A percentile compares a stretch with the other conserved stretches of the same genome.
These are phyloP conservation scores for Pangasius mekongensis DNA, from an alignment of 2,797 vertebrate genomes.

Conservation along the genomic window DNA sequence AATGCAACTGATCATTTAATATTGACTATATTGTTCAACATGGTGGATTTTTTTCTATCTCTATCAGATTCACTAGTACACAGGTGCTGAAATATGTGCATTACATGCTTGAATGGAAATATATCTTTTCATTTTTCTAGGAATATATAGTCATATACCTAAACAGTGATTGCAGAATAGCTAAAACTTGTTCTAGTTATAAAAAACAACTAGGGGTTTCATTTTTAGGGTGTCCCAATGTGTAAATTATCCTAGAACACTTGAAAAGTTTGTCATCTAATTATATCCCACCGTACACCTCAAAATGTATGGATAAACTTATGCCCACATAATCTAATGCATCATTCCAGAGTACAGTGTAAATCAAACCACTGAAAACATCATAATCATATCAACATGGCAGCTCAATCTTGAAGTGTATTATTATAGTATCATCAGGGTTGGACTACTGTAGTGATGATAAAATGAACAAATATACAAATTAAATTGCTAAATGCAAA, in stretches of 20 bases:
- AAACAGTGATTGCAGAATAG: not conserved
- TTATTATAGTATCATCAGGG: not conserved
- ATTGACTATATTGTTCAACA: not conserved
- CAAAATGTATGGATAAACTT: not conserved
- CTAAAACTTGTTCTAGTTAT: not conserved
- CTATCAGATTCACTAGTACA: not conserved
- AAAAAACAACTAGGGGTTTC: not conserved
- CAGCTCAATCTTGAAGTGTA: not conserved
- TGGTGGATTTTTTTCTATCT: not conserved
- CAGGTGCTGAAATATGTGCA: not conserved
- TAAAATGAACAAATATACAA: not conserved
- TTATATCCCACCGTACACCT: not conserved
- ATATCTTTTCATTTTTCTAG: not conserved
- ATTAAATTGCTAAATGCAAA: not conserved
- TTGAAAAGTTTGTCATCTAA: not conserved
- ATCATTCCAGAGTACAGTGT: not conserved
- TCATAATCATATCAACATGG: not conserved
- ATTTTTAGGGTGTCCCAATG: not conserved
- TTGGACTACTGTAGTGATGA: not conserved
- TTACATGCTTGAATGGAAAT: not conserved
- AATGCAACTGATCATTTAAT: not conserved
- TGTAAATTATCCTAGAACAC: not conserved
- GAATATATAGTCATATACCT: not conserved
- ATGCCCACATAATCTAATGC: not conserved
- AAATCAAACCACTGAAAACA: not conserved